Base-by-base conservation (phyloP, 2,797 vertebrate species). In the Tauraco hartlaubi region DNA sequence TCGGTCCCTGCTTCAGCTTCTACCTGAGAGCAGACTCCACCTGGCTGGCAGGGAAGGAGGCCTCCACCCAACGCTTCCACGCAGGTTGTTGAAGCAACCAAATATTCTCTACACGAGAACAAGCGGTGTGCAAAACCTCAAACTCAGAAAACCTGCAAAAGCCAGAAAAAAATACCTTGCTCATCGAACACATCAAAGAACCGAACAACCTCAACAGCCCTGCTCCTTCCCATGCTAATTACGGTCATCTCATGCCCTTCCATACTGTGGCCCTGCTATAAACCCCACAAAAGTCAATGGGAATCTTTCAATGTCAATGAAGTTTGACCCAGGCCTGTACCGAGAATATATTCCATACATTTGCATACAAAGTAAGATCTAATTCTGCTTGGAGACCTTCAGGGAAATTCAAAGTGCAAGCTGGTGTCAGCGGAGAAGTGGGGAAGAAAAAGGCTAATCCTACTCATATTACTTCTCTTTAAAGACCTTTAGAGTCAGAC, bases 301-400 rank as follows among this genome's bases (percentile, higher is more conserved):
- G n/a, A 88, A 39, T 5, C 39, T 49, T 44, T 18, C 85, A 43
- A 0, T 22, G 78, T 9, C 82, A 79, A 6, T 4, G 51, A 28
- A 14, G 43, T 59, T 35, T 87, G 67, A 79, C 29, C 56, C 66
- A 74, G 48, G 33, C 58, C 22, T 22, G 10, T 4, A 20, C 0
- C 11, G 35, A 82, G 71, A 91, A 73, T 20, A 78, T 35, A 11
- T 58, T 90, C 78, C 63, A 87, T 33, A 28, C 15, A 92, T 90
- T 31, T 94, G 84, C 85, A 92, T 72, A 64, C 58, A 76, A 82
- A 88, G 43, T 63, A 25, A 66, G 88, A 88, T 18, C 44, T 79
- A 82, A 88, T 80, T 91, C 78, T 76, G 56, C 88, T 28, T 18
- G 12, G 35, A 90, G 82, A 55, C 82, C 55, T 88, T 87, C 78